Evolutionary conservation across 2,113 vertebrate species (phyloP), one percentile per base, ranked within the genome.

Genomic region (Siniperca chuatsi): DNA sequence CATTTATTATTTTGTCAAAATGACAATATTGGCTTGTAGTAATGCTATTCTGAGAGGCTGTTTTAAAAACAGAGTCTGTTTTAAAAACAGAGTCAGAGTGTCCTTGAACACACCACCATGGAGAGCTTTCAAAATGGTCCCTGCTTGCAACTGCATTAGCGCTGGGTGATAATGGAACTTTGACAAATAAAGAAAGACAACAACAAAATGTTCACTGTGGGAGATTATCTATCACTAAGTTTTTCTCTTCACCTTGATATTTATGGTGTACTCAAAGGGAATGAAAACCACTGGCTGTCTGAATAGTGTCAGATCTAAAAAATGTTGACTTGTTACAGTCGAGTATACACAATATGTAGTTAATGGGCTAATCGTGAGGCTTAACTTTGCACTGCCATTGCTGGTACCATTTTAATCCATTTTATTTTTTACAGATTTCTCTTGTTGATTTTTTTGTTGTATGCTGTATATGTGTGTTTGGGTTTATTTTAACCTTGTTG

Each of bases 31-130:
- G 71, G 35, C 75, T 67, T 60, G 33, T 37, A 8, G 25, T 64
- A 60, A 74, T 60, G 25, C 16, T 35, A 20, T 58, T 66, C 33
- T 29, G 55, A 67, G 40, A 69, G 21, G 57, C 54, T 35, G 25
- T 69, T 64, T 69, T 35, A 50, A 61, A 60, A 25, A 70, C 65
- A 12, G 40, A 69, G 21, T 50, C 54, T 35, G 25, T 69, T 64
- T 69, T 35, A 50, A 61, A 60, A 25, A 23, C 3, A 60, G 42
- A 52, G 61, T 55, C 81, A 55, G 40, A 20, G 37, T 75, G 71
- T 77, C 87, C 70, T 79, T 76, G 65, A 82, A 85, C 42, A 25
- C 69, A 29, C 0, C 62, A 74, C 50, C 48, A 23, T 7, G 13
- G 50, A 64, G 40, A 64, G 78, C 62, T 58, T 65, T 58, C n/a